phyloP scores from a whole-genome alignment of 2,797 vertebrate species.

The Halcyon chelicuti region DNA sequence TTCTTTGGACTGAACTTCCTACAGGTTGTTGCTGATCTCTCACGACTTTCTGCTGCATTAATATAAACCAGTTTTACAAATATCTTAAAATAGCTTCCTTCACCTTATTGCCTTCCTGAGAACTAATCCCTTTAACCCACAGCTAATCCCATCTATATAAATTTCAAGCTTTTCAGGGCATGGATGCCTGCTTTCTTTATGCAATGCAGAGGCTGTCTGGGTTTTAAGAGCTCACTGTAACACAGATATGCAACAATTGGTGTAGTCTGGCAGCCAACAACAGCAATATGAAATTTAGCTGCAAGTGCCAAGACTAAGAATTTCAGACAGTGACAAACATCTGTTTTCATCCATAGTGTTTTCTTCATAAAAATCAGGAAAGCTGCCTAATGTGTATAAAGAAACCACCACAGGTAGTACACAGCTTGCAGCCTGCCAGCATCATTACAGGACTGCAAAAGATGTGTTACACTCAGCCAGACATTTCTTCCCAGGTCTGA shows the following conservation, averaged over 20 bases:
- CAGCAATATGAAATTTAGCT: background rate
- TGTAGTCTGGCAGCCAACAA: background rate
- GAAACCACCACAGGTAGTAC: background rate
- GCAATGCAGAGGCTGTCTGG: background rate
- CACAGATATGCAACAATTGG: background rate
- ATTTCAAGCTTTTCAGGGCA: background rate
- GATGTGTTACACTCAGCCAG: background rate
- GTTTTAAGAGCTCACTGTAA: background rate
- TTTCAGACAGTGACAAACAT: background rate
- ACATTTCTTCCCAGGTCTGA: background rate
- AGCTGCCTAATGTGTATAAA: conserved; percentile 31
- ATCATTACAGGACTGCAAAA: background rate
- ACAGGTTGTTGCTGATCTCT: background rate
- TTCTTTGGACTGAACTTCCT: background rate
- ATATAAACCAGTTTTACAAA: background rate
- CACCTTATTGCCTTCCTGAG: conserved; percentile 4
- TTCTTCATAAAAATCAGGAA: conserved; percentile 2
- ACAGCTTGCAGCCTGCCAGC: background rate
- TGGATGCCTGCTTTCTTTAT: background rate
- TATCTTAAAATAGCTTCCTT: conserved; percentile 8
- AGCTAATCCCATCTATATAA: background rate
- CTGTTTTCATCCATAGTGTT: background rate
- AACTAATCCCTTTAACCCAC: conserved; percentile 6
- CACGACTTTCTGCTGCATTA: background rate
- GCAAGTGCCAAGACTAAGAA: conserved; percentile 1